Percentiles rank a stretch among this genome's conserved stretches.
phyloP scores from a whole-genome alignment of 2,797 vertebrate species.

The Myoxocephalus aenaeus region DNA sequence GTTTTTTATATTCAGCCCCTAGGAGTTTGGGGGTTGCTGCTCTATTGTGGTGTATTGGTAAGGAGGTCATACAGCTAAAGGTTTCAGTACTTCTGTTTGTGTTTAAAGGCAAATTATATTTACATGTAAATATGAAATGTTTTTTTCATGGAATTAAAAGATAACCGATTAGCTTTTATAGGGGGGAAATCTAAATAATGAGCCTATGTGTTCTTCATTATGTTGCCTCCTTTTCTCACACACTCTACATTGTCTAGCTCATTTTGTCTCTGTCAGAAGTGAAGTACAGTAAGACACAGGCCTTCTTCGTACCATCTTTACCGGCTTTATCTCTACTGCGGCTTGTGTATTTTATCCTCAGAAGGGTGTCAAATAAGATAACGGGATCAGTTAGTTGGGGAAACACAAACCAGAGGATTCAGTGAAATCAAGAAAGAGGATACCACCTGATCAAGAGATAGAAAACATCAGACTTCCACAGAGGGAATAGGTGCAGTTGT shows the following conservation, averaged over 20 bases:
- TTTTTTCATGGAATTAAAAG: neutral
- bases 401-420: conserved; percentile 34
- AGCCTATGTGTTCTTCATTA: conserved; percentile 5
- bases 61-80: neutral
- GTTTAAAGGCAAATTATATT: neutral
- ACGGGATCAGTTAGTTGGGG: conserved; percentile 39
- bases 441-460: conserved; percentile 10
- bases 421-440: conserved; percentile 20
- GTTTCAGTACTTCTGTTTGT: conserved; percentile 2
- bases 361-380: conserved; percentile 42
- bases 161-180: neutral
- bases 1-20: conserved; percentile 4
- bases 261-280: conserved; percentile 6
- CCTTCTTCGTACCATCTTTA: conserved; percentile 15
- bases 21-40: neutral
- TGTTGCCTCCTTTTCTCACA: neutral
- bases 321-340: conserved; percentile 33
- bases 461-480: neutral
- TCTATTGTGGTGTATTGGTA: neutral
- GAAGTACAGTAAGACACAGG: conserved; percentile 3
- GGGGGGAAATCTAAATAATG: neutral
- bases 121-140: neutral
- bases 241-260: neutral
- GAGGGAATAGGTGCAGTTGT: conserved; percentile 10
- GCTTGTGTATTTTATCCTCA: conserved; percentile 31